Conservation (phyloP, 2,113 vertebrate species). For the Xerus inauris region DNA sequence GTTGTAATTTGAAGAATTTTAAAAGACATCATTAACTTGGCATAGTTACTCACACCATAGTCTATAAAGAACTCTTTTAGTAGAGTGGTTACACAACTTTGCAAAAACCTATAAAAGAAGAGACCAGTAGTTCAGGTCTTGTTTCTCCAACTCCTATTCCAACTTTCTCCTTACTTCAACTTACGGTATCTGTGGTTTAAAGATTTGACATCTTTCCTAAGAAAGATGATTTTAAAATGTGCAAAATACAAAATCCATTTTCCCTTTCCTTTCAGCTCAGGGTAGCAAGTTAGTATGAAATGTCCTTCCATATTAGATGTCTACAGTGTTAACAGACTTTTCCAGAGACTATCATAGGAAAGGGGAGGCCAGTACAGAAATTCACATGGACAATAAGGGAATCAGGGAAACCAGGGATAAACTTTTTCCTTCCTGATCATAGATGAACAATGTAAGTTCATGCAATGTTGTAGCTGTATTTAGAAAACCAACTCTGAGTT, state of each 20-base stretch:
- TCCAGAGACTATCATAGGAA: background rate
- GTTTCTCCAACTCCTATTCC: background rate
- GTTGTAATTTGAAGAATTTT: background rate
- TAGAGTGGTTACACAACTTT: conserved; percentile 7
- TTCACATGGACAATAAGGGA: background rate
- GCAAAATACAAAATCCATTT: conserved; percentile 5
- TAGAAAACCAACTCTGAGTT: background rate
- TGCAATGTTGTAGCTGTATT: background rate
- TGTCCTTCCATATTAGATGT: background rate
- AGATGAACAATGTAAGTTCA: background rate
- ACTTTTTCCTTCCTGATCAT: background rate
- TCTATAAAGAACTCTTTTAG: background rate
- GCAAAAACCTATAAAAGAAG: conserved; percentile 45
- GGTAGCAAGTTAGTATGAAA: background rate
- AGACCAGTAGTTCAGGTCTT: background rate
- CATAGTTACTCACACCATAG: background rate
- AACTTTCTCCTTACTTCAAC: background rate
- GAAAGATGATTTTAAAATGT: conserved; percentile 10
- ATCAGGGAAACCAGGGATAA: background rate
- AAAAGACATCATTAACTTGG: background rate
- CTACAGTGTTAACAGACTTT: background rate
- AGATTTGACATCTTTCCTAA: background rate
- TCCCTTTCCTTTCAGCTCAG: background rate
- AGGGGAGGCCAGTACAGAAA: background rate
- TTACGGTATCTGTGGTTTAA: background rate